Evolutionary conservation across 2,113 vertebrate genomes (phyloP), one percentile per base, ranked within the genome.

Genomic region (Anas platyrhynchos): DNA sequence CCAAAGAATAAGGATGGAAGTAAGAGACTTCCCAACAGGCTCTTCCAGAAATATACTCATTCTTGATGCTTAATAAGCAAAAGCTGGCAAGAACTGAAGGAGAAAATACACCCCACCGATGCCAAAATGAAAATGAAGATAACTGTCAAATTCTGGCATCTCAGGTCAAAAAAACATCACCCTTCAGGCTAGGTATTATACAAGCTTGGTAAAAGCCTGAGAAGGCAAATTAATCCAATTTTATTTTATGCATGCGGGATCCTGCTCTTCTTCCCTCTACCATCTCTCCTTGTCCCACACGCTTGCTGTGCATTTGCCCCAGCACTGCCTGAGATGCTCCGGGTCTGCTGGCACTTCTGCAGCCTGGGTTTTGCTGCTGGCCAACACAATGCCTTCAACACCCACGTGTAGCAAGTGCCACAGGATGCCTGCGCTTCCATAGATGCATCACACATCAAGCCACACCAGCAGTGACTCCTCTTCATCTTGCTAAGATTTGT

Each of bases 301-400:
- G 8, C 31, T 15, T 14, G 2, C 43, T 3, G 0, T 6, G 21
- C 56, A 20, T 18, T 50, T 63, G 50, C 0, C 0, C 34, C 83
- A 18, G 12, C 10, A 4, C 55, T 26, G 26, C 68, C 61, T 11
- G 31, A 34, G 23, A 44, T 41, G 8, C 38, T 75, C 46, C 36
- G 26, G 34, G 41, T 66, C 50, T 65, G 31, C 22, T 15, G 61
- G 44, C 11, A 14, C 54, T 26, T 38, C 55, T 16, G 62, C 32
- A 46, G 18, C 0, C 0, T 3, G 13, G 46, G 16, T 18, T 75
- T 68, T 11, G 29, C 55, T 34, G n/a, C 41, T 56, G 50, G 55
- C 23, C 11, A 32, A 38, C 7, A 1, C n/a, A 2, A 13, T 3
- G 25, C 21, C 75, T 41, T 46, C 4, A 1, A 26, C 31, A 7